These are phyloP conservation scores for Chiloscyllium punctatum DNA, from an alignment of 2,797 vertebrate species.

Conservation along the genomic window DNA sequence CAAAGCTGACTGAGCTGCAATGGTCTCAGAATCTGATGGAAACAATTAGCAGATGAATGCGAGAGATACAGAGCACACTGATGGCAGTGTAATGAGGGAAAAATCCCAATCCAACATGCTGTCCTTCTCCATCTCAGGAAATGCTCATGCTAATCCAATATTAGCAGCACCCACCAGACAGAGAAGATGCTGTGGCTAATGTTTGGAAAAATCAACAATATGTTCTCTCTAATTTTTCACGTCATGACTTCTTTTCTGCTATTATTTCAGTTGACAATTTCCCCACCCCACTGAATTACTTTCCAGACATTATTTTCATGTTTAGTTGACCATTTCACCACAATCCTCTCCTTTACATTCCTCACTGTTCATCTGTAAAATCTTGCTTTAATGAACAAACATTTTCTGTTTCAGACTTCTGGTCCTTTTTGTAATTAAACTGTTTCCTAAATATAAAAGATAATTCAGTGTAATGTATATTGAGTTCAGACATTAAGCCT, in stretches of 20 bases:
- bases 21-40: background rate
- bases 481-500: background rate
- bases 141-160: background rate
- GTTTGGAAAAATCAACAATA: background rate
- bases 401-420: background rate
- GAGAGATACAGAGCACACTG: background rate
- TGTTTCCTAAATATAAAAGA: background rate
- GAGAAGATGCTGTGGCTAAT: background rate
- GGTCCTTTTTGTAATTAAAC: background rate
- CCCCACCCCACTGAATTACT: background rate
- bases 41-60: background rate
- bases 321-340: background rate
- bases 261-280: background rate
- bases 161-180: background rate
- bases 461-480: background rate
- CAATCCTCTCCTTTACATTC: background rate
- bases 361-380: background rate
- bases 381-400: background rate
- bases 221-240: background rate
- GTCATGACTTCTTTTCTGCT: background rate
- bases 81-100: background rate
- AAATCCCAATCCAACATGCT: background rate
- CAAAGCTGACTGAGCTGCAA: background rate
- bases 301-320: background rate
- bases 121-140: background rate